Conservation (phyloP, 2,113 vertebrate species). For the Candoia aspera region DNA sequence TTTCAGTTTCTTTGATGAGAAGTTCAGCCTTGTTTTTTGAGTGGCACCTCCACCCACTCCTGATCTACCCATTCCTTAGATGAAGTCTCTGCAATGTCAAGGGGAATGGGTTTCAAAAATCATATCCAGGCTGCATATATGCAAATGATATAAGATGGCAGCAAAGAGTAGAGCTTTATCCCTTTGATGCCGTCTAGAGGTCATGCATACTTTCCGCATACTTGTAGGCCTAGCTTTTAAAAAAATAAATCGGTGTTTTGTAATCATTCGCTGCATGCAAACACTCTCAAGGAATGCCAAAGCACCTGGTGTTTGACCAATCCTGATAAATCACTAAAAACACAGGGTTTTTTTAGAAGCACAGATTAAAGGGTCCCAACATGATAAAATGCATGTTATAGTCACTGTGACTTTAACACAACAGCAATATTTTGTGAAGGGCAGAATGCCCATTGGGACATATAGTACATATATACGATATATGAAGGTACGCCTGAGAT, state of each 20-base stretch:
- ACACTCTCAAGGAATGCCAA: neutral
- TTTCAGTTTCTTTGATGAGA: neutral
- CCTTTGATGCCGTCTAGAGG: too few relatives aligned
- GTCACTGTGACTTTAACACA: neutral
- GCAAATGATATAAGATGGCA: too few relatives aligned
- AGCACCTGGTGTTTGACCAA: neutral
- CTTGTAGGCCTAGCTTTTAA: too few relatives aligned
- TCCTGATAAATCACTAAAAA: neutral
- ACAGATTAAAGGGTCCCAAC: neutral
- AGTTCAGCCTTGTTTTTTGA: neutral
- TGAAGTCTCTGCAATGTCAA: neutral
- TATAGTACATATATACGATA: neutral
- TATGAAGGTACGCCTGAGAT: neutral
- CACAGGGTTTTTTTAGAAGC: neutral
- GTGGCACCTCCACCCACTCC: neutral
- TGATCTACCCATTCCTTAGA: neutral
- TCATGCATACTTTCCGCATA: too few relatives aligned
- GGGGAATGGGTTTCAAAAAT: too few relatives aligned
- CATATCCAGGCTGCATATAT: too few relatives aligned
- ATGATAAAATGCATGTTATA: neutral
- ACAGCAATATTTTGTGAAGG: neutral
- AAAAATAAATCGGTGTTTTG: neutral
- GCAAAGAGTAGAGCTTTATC: too few relatives aligned
- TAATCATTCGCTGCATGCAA: neutral
- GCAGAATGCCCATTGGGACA: neutral